Base-by-base conservation (phyloP, 2,797 vertebrate species). In the Esox masquinongy region DNA sequence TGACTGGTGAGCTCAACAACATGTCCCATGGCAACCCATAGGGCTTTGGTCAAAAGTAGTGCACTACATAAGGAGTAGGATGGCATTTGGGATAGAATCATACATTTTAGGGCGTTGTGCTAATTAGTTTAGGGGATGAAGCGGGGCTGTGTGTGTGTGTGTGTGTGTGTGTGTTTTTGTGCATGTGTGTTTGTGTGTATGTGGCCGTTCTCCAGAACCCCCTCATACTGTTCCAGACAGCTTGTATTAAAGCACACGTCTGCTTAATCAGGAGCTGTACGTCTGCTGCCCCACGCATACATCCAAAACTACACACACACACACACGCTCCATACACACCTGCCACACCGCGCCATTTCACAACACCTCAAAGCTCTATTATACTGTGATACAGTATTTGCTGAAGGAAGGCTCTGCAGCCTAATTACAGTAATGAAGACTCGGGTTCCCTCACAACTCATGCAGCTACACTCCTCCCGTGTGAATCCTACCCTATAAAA, bases 121-220 rank as follows among this genome's bases (percentile, higher is more conserved):
- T 91, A 92, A 91, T 92, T 92, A 90, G 91, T 85, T 73, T 75
- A 80, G 83, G 84, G 83, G 90, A 88, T 68, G 84, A 88, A 83
- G 79, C 77, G 79, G 74, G 77, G 79, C 78, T 84, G 81, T 76
- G 22, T 26, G 22, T 24, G 22, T 61, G 22, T 84, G 81, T 76
- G 22, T 26, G 22, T 24, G 22, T 61, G 22, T 59, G 53, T 22
- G 51, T 9, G 51, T 22, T 5, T 56, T 9, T 2, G 50, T 19
- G 17, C 17, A 19, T 53, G 50, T 19, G 50, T 59, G 83, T 83
- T 75, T 77, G 77, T 85, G 84, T 59, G 83, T 83, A 77, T 77
- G 77, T 85, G 84, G 85, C 83, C 63, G 68, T 70, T 85, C 70
- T 85, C 88, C 86, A 86, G 77, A 82, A 82, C 76, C 80, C 66